phyloP scores from a whole-genome alignment of 2,888 invertebrate genomes.

The Homarus gammarus region DNA sequence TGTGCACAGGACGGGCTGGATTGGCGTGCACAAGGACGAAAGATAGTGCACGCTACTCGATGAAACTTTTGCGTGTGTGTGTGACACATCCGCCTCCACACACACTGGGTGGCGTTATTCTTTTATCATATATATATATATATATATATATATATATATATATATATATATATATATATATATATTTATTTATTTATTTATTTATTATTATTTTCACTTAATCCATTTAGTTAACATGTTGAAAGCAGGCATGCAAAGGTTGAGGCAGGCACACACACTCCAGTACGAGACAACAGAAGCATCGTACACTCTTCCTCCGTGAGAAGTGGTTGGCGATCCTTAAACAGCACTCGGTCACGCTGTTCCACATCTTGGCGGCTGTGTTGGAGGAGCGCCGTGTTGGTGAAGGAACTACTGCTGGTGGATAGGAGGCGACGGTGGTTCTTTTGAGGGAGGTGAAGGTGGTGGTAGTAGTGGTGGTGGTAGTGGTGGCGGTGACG shows the following conservation, averaged over 20 bases:
- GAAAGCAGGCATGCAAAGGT: not conserved
- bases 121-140: too few species aligned
- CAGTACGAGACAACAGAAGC: not conserved
- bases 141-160: too few species aligned
- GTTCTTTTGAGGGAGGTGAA: conserved; percentile 12
- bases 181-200: too few species aligned
- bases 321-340: conserved; percentile 69
- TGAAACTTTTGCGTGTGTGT: too few species aligned
- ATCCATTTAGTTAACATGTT: not conserved
- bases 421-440: conserved; percentile 25
- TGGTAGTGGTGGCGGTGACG: conserved; percentile 45
- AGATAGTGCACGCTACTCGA: not conserved
- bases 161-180: too few species aligned
- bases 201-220: not conserved
- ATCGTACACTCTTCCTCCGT: conserved; percentile 69
- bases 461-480: conserved; percentile 32
- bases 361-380: conserved; percentile 74
- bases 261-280: not conserved
- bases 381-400: conserved; percentile 57
- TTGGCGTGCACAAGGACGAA: too few species aligned
- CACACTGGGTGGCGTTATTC: too few species aligned
- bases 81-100: too few species aligned
- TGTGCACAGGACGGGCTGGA: not conserved
- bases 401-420: conserved; percentile 48
- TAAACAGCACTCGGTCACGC: conserved; percentile 68